Conservation (phyloP, 2,113 vertebrate genomes). For the Stegastes partitus region DNA sequence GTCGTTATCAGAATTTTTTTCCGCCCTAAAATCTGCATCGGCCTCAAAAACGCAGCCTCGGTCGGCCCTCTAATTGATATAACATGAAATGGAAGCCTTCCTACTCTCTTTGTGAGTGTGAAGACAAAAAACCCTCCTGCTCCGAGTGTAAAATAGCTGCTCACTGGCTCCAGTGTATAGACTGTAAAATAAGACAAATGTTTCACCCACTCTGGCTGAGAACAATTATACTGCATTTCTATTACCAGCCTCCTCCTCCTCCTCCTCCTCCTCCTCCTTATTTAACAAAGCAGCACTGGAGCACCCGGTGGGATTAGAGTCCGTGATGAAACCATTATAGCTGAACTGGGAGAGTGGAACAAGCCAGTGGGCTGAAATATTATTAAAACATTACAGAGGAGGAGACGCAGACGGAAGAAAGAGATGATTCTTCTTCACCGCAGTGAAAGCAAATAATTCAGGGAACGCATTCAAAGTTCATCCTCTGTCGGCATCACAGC, state of each 20-base stretch:
- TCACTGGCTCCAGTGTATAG: constrained; percentile 44
- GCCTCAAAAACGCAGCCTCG: too few relatives aligned
- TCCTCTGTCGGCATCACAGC: neutral
- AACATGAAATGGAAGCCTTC: neutral
- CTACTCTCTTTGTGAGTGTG: neutral
- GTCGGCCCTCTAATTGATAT: neutral
- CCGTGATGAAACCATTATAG: constrained; percentile 76
- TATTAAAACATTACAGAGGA: constrained; percentile 66
- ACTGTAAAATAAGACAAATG: constrained; percentile 72
- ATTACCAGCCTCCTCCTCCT: constrained; percentile 72
- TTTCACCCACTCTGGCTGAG: constrained; percentile 70
- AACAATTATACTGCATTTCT: constrained; percentile 78
- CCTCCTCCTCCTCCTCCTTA: constrained; percentile 63
- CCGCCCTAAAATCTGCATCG: too few relatives aligned
- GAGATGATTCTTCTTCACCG: constrained; percentile 39
- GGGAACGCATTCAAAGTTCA: constrained; percentile 32
- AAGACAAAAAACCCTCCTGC: constrained; percentile 51
- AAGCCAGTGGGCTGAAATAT: constrained; percentile 70
- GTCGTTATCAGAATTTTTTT: too few relatives aligned
- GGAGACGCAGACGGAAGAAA: constrained; percentile 40
- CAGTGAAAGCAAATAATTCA: constrained; percentile 47
- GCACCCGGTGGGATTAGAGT: constrained; percentile 73
- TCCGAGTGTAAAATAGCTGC: constrained; percentile 45
- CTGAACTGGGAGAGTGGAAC: constrained; percentile 72
- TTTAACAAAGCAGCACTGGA: constrained; percentile 79